These are phyloP conservation scores for Alca torda DNA, from an alignment of 2,797 vertebrate species.

Conservation along the genomic window DNA sequence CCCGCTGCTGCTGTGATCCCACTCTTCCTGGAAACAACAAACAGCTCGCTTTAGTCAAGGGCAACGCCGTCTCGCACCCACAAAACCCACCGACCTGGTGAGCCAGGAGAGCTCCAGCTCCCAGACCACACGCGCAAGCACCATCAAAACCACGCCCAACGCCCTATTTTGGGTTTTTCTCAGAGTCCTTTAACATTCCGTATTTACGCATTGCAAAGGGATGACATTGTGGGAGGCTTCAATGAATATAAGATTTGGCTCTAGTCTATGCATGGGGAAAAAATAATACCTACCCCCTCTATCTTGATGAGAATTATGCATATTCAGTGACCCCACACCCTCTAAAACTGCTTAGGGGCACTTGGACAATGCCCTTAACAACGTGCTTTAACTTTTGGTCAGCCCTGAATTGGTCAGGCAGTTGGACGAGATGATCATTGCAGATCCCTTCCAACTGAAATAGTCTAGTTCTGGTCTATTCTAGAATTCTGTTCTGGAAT, in stretches of 20 bases:
- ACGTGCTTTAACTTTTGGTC: not conserved
- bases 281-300: not conserved
- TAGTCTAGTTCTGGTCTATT: not conserved
- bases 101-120: not conserved
- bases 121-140: accelerated
- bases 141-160: not conserved
- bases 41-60: constrained; percentile 24
- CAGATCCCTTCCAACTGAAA: not conserved
- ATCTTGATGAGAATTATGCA: not conserved
- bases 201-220: not conserved
- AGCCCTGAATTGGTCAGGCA: not conserved
- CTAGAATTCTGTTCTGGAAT: no score
- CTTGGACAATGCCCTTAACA: not conserved
- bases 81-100: accelerated
- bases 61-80: accelerated
- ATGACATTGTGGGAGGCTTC: not conserved
- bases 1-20: constrained; percentile 87
- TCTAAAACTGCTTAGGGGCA: not conserved
- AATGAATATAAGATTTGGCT: not conserved
- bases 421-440: not conserved
- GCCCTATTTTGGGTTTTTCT: not conserved
- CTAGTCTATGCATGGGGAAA: not conserved
- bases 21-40: constrained; percentile 80
- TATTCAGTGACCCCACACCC: not conserved
- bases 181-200: not conserved